phyloP scores from a whole-genome alignment of 2,888 invertebrate genomes.

The Lapara coniferarum region DNA sequence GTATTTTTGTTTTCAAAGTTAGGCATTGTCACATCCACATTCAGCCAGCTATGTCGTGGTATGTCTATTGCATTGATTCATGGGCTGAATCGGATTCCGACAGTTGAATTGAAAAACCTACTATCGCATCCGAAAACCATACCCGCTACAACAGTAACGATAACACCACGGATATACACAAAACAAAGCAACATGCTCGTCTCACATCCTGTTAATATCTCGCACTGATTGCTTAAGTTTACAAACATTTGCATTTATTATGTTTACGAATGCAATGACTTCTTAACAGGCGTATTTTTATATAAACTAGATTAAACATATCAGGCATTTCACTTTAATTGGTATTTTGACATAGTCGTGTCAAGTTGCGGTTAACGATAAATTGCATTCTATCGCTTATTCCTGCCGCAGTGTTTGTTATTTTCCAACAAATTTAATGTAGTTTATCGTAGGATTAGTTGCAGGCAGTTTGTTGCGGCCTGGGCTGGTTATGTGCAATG shows the following conservation, averaged over 20 bases:
- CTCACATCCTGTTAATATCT: too few species aligned
- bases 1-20: too few species aligned
- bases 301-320: not conserved
- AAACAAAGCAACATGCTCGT: not conserved
- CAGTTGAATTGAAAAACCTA: too few species aligned
- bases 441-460: conserved; percentile 3
- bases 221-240: too few species aligned
- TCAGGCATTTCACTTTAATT: not conserved
- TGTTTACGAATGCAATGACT: not conserved
- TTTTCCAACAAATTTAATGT: conserved; percentile 7
- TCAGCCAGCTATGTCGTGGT: too few species aligned
- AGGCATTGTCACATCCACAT: too few species aligned
- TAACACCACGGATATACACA: too few species aligned
- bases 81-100: too few species aligned
- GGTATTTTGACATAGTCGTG: conserved; percentile 12
- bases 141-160: too few species aligned
- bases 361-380: conserved; percentile 21
- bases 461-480: not conserved
- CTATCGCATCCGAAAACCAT: too few species aligned
- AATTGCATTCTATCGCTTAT: conserved; percentile 14
- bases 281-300: not conserved
- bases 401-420: conserved; percentile 11
- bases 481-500: not conserved
- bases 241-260: too few species aligned
- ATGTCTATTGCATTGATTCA: too few species aligned